These are phyloP conservation scores for Tympanuchus pallidicinctus DNA, from an alignment of 2,113 vertebrate species.

Conservation along the genomic window DNA sequence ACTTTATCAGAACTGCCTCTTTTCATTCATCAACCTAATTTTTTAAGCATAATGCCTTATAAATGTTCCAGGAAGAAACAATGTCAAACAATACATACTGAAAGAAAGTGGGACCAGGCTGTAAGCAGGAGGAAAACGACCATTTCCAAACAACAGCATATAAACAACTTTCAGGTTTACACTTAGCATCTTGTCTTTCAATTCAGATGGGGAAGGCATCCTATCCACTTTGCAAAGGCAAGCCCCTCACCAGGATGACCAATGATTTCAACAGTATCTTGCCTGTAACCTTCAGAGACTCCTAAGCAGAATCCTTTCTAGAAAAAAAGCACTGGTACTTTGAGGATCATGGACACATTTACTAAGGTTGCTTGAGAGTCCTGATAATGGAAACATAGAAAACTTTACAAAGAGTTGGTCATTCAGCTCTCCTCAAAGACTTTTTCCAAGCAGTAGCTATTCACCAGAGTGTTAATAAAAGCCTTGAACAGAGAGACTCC, in stretches of 20 bases:
- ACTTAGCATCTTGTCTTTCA: neutral
- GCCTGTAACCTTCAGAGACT: neutral
- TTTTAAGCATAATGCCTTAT: conserved; percentile 21
- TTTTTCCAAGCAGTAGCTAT: neutral
- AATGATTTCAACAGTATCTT: neutral
- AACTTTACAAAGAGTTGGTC: neutral
- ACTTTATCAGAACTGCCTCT: conserved; percentile 20
- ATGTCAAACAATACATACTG: neutral
- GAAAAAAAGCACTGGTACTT: neutral
- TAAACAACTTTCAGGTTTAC: neutral
- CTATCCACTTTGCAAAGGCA: neutral
- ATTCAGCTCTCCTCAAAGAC: neutral
- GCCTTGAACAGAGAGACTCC: neutral
- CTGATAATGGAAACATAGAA: neutral
- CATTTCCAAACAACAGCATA: neutral
- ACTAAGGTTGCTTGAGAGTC: neutral
- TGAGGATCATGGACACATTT: neutral
- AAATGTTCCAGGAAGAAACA: conserved; percentile 22
- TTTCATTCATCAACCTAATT: conserved; percentile 24
- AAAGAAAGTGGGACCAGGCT: neutral
- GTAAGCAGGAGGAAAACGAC: neutral
- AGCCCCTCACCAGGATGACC: neutral
- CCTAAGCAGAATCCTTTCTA: neutral
- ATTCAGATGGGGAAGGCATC: neutral
- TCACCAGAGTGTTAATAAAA: neutral